Conservation (phyloP, 1,140 invertebrate genomes). For the Zaprionus lachaisei region DNA sequence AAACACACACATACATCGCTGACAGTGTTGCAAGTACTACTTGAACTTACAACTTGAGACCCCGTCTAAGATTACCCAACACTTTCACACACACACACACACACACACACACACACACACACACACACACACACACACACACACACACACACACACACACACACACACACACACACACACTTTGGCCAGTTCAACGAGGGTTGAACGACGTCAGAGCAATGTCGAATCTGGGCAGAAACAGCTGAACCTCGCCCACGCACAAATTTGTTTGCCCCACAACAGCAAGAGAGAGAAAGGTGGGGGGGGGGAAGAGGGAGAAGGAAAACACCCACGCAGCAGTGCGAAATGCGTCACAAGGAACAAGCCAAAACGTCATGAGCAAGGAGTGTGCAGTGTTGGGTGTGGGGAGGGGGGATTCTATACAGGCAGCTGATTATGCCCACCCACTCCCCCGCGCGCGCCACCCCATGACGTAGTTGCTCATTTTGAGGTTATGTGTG, state of each 20-base stretch:
- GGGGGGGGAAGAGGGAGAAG: neutral
- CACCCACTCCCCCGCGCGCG: too few relatives aligned
- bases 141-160: slow-evolving; percentile 1
- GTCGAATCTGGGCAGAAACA: neutral
- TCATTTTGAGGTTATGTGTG: neutral
- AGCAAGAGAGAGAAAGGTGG: neutral
- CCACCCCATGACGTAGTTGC: too few relatives aligned
- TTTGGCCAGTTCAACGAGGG: slow-evolving; percentile 29
- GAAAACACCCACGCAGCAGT: neutral
- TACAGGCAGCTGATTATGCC: neutral
- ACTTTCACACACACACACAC: slow-evolving; percentile 10
- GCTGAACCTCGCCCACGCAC: slow-evolving; percentile 62
- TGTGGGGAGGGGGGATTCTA: neutral
- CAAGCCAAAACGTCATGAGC: slow-evolving; percentile 16
- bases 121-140: neutral
- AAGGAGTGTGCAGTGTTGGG: neutral
- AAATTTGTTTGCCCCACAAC: slow-evolving; percentile 43
- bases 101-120: neutral
- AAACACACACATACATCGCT: too few relatives aligned
- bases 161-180: too few relatives aligned
- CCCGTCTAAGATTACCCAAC: slow-evolving; percentile 40
- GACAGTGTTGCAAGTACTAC: slow-evolving; percentile 28
- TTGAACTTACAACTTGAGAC: slow-evolving; percentile 32
- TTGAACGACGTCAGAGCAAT: slow-evolving; percentile 22
- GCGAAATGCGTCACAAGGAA: slow-evolving; percentile 11